These are phyloP conservation scores for Pteronotus mesoamericanus DNA, from an alignment of 2,797 vertebrate genomes.

Conservation along the genomic window DNA sequence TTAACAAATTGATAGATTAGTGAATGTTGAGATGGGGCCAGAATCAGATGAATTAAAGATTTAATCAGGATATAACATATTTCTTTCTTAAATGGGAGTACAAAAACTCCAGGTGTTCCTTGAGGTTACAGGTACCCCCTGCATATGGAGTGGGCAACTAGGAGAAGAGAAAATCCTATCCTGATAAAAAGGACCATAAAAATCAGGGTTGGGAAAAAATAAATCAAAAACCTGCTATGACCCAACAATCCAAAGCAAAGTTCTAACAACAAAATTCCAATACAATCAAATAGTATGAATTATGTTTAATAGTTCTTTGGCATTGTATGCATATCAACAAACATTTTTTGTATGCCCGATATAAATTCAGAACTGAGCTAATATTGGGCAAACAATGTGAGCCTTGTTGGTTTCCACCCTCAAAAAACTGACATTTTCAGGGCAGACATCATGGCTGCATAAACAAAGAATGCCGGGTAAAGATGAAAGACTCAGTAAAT, in stretches of 20 bases:
- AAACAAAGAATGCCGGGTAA: neutral
- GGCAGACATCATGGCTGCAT: neutral
- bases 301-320: neutral
- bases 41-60: neutral
- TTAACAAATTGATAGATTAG: neutral
- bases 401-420: neutral
- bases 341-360: neutral
- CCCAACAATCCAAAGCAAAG: neutral
- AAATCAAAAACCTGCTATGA: neutral
- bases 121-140: neutral
- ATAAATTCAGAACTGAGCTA: neutral
- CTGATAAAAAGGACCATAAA: neutral
- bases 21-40: neutral
- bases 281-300: neutral
- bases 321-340: neutral
- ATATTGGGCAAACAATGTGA: neutral
- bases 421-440: neutral
- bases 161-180: neutral
- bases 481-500: neutral
- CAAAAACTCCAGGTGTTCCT: neutral
- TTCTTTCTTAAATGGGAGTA: neutral
- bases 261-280: neutral
- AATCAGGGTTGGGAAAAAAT: neutral
- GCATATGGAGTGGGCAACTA: neutral
- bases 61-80: neutral